Evolutionary conservation across 2,113 vertebrate species (phyloP).

Genomic region (Calyptomena viridis): DNA sequence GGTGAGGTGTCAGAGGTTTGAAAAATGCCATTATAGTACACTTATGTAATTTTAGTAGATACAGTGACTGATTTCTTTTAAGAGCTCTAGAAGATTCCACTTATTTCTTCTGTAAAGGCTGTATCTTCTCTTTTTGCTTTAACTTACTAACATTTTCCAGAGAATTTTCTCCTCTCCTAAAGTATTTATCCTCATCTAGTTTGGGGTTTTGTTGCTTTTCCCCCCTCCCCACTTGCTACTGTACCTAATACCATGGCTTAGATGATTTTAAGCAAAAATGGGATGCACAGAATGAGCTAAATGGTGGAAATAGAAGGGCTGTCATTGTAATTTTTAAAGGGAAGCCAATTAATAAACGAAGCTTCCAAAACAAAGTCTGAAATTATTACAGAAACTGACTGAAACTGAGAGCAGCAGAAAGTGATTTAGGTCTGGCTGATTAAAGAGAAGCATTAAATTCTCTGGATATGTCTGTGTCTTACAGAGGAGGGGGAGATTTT

Average conservation of each 20-base stretch:
- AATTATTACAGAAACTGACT: not conserved
- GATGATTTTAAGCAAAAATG: not conserved
- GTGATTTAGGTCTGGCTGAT: not conserved
- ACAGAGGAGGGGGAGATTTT: not conserved
- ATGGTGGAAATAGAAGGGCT: not conserved
- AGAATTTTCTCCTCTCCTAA: not conserved
- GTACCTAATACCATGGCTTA: not conserved
- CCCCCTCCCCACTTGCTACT: not conserved
- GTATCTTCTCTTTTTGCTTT: not conserved
- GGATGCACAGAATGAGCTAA: not conserved
- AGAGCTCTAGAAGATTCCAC: not conserved
- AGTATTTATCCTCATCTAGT: not conserved
- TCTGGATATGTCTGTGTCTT: not conserved
- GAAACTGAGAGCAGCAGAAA: not conserved
- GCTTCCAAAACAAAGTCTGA: not conserved
- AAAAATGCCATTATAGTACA: not conserved
- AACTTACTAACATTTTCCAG: not conserved
- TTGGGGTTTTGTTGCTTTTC: not conserved
- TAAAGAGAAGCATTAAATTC: not conserved
- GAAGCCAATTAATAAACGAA: not conserved
- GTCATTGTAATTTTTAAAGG: not conserved
- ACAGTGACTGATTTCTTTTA: not conserved
- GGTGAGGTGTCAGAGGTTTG: not conserved
- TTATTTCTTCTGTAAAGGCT: not conserved
- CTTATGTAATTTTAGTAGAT: not conserved